Conservation (phyloP, 1,140 invertebrate genomes). For the Drosophila pandora region DNA sequence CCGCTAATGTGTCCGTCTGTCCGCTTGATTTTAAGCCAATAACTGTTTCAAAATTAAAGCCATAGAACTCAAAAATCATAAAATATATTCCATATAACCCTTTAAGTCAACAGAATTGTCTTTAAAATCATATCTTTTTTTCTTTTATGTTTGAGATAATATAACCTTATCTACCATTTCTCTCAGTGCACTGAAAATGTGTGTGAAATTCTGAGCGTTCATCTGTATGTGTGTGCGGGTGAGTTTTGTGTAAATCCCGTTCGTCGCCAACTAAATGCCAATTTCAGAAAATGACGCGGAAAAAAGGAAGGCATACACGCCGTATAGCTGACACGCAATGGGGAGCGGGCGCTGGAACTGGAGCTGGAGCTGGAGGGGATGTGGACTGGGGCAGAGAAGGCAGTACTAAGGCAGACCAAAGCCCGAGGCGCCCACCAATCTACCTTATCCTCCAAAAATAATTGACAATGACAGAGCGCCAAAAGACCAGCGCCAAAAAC, state of each 20-base stretch:
- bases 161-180: background rate
- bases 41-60: too few species aligned
- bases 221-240: constrained; percentile 23
- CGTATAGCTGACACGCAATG: constrained; percentile 59
- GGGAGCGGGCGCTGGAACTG: background rate
- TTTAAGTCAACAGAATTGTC: too few species aligned
- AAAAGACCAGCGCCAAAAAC: constrained; percentile 53
- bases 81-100: too few species aligned
- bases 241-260: constrained; percentile 70
- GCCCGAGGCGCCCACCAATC: constrained; percentile 39
- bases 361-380: background rate
- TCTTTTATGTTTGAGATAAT: too few species aligned
- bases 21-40: too few species aligned
- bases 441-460: constrained; percentile 23
- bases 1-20: too few species aligned
- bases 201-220: constrained; percentile 10
- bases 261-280: constrained; percentile 80
- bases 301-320: constrained; percentile 56
- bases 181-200: constrained; percentile 45
- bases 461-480: constrained; percentile 76
- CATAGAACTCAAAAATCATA: background rate
- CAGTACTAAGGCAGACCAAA: constrained; percentile 25
- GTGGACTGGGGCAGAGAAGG: too few species aligned
- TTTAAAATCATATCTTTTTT: too few species aligned
- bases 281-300: constrained; percentile 80